Percentiles rank a stretch among this genome's conserved stretches.
Evolutionary conservation across 2,113 vertebrate species (phyloP).

Genomic region (Megaptera novaeangliae): DNA sequence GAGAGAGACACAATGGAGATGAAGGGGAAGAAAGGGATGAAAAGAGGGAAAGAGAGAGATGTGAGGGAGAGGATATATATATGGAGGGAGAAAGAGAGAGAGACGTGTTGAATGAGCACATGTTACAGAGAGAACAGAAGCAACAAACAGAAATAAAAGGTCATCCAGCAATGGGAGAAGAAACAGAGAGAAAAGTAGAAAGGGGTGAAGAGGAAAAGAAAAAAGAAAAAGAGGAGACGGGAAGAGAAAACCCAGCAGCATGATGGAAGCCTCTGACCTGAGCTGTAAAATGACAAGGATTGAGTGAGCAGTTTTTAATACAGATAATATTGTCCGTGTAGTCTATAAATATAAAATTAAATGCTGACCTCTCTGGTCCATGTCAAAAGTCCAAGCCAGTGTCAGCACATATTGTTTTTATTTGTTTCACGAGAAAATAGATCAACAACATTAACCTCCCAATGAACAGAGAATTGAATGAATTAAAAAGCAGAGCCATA

Average conservation of each 20-base stretch:
- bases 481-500: conserved; percentile 87
- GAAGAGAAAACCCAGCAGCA: not conserved
- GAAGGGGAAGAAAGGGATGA: not conserved
- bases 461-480: conserved; percentile 87
- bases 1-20: not conserved
- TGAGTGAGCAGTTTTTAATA: conserved; percentile 83
- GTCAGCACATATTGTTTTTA: conserved; percentile 86
- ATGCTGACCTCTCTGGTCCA: conserved; percentile 81
- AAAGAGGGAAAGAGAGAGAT: not conserved
- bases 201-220: not conserved
- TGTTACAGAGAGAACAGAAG: not conserved
- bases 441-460: conserved; percentile 86
- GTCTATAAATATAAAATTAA: conserved; percentile 87
- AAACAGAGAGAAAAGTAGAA: not conserved
- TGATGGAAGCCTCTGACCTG: conserved; percentile 67
- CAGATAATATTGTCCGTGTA: conserved; percentile 81
- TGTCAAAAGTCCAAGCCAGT: conserved; percentile 84
- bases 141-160: not conserved
- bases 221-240: not conserved
- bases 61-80: not conserved
- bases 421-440: conserved; percentile 87
- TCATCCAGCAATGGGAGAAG: not conserved
- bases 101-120: rapidly evolving
- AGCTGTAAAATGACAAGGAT: conserved; percentile 83
- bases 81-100: not conserved